Conservation (phyloP, 2,888 invertebrate genomes). For the Tenthredo mesomela region DNA sequence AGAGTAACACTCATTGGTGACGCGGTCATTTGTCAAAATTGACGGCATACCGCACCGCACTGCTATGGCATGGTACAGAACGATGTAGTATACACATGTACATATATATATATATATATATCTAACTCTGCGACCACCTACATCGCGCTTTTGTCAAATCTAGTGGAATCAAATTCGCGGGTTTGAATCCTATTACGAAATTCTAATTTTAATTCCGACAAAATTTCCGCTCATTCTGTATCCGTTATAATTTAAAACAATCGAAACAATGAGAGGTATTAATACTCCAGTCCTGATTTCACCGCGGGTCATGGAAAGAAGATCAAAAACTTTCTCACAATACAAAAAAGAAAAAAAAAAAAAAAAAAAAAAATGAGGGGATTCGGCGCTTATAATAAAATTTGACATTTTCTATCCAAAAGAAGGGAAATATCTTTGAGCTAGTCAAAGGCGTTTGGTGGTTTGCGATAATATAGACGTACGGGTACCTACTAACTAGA, state of each 20-base stretch:
- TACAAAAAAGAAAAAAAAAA: neutral
- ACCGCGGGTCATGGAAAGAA: too few relatives aligned
- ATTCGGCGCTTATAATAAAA: neutral
- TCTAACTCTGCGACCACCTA: neutral
- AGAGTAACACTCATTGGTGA: constrained; percentile 27
- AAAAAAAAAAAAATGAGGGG: too few relatives aligned
- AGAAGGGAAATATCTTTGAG: neutral
- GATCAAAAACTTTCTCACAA: neutral
- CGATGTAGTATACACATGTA: too few relatives aligned
- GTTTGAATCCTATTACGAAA: constrained; percentile 20
- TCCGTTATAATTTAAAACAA: neutral
- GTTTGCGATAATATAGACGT: neutral
- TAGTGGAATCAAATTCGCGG: constrained; percentile 32
- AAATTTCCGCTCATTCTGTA: neutral
- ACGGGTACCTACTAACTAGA: neutral
- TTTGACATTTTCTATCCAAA: neutral
- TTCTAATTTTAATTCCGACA: neutral
- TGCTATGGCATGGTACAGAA: neutral
- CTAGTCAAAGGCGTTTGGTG: neutral
- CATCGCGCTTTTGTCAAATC: constrained; percentile 30
- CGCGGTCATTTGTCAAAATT: constrained; percentile 47
- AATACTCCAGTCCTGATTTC: too few relatives aligned
- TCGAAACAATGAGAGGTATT: too few relatives aligned
- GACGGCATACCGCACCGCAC: constrained; percentile 28
- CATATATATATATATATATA: too few relatives aligned